Evolutionary conservation across 2,888 invertebrate species (phyloP).

Genomic region (Petrolisthes manimaculis): DNA sequence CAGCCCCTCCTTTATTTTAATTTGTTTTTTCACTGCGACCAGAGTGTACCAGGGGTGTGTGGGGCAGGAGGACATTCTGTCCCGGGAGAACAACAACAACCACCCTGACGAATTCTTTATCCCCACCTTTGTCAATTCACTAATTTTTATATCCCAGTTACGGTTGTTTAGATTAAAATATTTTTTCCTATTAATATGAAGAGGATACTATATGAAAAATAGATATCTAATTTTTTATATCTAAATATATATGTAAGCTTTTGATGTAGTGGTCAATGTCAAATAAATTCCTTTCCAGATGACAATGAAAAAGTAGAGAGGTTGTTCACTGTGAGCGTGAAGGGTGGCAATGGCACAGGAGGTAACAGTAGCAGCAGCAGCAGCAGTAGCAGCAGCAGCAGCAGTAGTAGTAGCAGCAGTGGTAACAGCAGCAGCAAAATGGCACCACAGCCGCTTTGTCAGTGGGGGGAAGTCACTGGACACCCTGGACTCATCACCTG

Average conservation of each 20-base stretch:
- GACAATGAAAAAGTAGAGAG: slow-evolving; percentile 70
- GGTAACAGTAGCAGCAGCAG: slow-evolving; percentile 65
- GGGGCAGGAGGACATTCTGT: too few relatives aligned
- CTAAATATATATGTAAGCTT: not conserved
- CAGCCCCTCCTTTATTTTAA: too few relatives aligned
- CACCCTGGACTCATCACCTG: slow-evolving; percentile 94
- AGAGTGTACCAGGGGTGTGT: too few relatives aligned
- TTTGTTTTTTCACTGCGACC: too few relatives aligned
- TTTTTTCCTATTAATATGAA: too few relatives aligned
- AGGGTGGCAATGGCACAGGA: slow-evolving; percentile 55
- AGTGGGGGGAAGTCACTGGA: slow-evolving; percentile 93
- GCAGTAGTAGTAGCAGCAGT: slow-evolving; percentile 67
- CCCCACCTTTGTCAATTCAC: too few relatives aligned
- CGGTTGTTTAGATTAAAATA: too few relatives aligned
- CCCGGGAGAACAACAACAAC: too few relatives aligned
- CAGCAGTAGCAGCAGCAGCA: slow-evolving; percentile 66
- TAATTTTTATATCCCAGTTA: too few relatives aligned
- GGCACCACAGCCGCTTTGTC: slow-evolving; percentile 85
- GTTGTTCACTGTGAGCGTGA: slow-evolving; percentile 71
- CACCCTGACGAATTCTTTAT: not conserved
- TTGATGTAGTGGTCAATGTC: not conserved
- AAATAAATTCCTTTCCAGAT: slow-evolving; percentile 55
- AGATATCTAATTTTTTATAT: not conserved
- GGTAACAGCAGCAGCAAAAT: slow-evolving; percentile 68
- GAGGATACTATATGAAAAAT: not conserved